Conservation (phyloP, 2,888 invertebrate genomes). For the Zonitis immaculata region DNA sequence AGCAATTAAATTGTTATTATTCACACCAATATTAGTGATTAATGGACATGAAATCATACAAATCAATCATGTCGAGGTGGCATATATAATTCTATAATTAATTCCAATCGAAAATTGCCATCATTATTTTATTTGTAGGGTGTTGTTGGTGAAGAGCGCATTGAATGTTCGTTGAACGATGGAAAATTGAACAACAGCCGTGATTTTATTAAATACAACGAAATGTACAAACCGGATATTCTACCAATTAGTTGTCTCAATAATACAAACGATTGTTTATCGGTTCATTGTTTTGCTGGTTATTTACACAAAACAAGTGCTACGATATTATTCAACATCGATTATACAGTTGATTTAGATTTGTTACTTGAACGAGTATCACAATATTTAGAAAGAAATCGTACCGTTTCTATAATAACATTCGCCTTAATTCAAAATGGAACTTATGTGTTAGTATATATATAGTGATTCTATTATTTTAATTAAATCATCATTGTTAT, state of each 20-base stretch:
- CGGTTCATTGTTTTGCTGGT: constrained; percentile 22
- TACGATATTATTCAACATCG: constrained; percentile 21
- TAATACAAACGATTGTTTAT: constrained; percentile 20
- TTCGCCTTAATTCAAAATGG: constrained; percentile 2
- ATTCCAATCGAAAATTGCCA: neutral
- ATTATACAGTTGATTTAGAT: constrained; percentile 21
- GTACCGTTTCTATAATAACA: constrained; percentile 1
- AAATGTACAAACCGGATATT: too few species aligned
- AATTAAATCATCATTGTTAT: neutral
- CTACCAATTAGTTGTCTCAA: constrained; percentile 13
- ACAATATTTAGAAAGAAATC: neutral
- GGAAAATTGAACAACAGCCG: too few species aligned
- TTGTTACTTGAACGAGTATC: constrained; percentile 13
- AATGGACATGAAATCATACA: constrained; percentile 7
- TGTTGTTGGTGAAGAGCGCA: too few species aligned
- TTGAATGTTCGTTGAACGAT: neutral
- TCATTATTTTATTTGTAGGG: neutral
- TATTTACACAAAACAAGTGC: constrained; percentile 23
- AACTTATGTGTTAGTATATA: constrained; percentile 8
- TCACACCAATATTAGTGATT: constrained; percentile 9
- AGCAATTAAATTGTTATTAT: constrained; percentile 10
- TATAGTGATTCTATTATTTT: too few species aligned
- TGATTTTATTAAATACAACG: too few species aligned
- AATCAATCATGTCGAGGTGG: constrained; percentile 14
- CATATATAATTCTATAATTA: neutral